Evolutionary conservation across 2,113 vertebrate genomes (phyloP).

Genomic region (Dascyllus trimaculatus): DNA sequence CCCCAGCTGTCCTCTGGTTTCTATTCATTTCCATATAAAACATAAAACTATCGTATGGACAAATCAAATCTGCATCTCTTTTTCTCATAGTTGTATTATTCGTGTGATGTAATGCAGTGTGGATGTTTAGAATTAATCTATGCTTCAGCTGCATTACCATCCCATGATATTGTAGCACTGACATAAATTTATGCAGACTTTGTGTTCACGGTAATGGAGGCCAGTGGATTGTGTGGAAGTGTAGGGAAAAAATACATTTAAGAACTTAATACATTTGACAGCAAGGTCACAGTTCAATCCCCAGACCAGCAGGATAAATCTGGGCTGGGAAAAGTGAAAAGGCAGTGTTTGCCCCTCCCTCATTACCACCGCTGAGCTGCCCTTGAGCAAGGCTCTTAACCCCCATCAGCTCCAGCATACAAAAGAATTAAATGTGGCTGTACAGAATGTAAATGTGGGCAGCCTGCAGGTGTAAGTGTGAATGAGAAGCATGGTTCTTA

Average conservation of each 20-base stretch:
- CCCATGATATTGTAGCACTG: not conserved
- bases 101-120: conserved; percentile 10
- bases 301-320: not conserved
- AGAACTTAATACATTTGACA: conserved; percentile 9
- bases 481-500: not conserved
- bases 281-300: not conserved
- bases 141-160: conserved; percentile 11
- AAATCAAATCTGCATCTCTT: conserved; percentile 16
- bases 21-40: conserved; percentile 15
- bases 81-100: not conserved
- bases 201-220: conserved; percentile 20
- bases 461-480: not conserved
- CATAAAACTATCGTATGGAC: conserved; percentile 4
- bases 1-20: not conserved
- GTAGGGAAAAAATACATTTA: conserved; percentile 17
- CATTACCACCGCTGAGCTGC: conserved; percentile 1
- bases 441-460: not conserved
- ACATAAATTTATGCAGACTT: conserved; percentile 22
- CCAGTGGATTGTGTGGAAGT: conserved; percentile 9
- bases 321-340: not conserved
- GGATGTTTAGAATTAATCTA: not conserved
- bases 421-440: not conserved
- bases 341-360: not conserved
- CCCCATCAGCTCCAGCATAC: not conserved
- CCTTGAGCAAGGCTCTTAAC: conserved; percentile 1